Evolutionary conservation across 2,888 invertebrate genomes (phyloP), one percentile per base, ranked within the genome.

Genomic region (Eupeodes luniger): DNA sequence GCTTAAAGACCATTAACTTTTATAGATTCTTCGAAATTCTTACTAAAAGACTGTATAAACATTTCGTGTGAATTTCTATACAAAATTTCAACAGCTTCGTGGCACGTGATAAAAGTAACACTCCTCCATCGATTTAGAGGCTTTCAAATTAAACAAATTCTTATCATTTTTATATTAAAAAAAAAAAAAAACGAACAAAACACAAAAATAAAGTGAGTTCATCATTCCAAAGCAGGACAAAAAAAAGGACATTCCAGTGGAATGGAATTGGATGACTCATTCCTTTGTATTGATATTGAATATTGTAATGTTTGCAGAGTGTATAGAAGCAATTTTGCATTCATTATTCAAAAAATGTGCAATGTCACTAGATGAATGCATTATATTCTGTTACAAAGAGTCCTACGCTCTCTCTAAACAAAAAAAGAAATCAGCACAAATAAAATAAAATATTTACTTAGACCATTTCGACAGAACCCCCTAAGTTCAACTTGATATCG

Each of bases 391-490:
- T 47, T n/a, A 9, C 34, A 1, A 12, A 27, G 27, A n/a, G 40
- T 34, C 12, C 7, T 44, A 12, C 11, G 9, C 70, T 44, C 67
- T 47, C 19, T 57, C 34, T 59, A 44, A 11, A 2, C n/a, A 51
- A 5, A 5, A 2, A 4, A 40, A 40, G 4, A 66, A 69, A 9
- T 61, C 61, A 79, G 62, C 62, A 3, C 0, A 27, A 27, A 27
- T 62, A n/a, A 61, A 47, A 74, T 49, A 75, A 84, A 85, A 76
- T 85, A 85, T 85, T 76, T 85, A 72, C 85, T 70, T 75, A 64
- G 47, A 75, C 34, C 64, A 70, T 40, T 11, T 47, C 40, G 1
- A 5, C 40, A 5, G 40, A 40, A 47, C 11, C 14, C 14, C 9
- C 62, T 44, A 34, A 59, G 27, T 7, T 14, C 47, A 59, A 51